phyloP scores from a whole-genome alignment of 2,113 vertebrate genomes.

The Lepidothrix coronata region DNA sequence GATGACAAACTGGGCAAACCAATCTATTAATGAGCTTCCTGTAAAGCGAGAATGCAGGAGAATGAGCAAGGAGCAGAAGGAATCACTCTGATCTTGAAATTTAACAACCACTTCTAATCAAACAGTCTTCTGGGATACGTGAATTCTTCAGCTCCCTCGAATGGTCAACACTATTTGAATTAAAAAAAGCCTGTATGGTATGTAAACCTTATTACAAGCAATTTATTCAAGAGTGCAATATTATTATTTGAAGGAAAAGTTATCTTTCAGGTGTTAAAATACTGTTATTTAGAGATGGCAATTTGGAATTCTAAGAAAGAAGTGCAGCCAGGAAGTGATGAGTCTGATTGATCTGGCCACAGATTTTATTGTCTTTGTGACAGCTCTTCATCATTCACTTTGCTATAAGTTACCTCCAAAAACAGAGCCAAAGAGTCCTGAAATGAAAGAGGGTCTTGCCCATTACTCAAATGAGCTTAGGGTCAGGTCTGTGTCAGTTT shows the following conservation, averaged over 20 bases:
- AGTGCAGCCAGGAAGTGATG: background rate
- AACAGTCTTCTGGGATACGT: constrained; percentile 32
- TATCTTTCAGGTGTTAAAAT: background rate
- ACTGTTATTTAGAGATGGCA: background rate
- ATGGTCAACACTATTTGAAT: constrained; percentile 53
- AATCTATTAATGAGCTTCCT: constrained; percentile 77
- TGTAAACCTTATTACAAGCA: constrained; percentile 43
- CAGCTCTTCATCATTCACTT: background rate
- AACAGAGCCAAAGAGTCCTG: background rate
- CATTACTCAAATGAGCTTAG: background rate
- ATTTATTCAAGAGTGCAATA: background rate
- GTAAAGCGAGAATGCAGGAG: constrained; percentile 65
- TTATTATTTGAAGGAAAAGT: constrained; percentile 18
- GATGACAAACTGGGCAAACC: constrained; percentile 77
- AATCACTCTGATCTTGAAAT: constrained; percentile 75
- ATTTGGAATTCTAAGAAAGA: background rate
- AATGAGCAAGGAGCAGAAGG: constrained; percentile 47
- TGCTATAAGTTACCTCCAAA: background rate
- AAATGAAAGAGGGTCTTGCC: background rate
- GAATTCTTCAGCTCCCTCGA: constrained; percentile 46
- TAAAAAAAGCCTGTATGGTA: background rate
- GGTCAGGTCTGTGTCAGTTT: background rate
- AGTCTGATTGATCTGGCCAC: background rate
- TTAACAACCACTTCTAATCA: constrained; percentile 78
- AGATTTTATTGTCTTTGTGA: background rate